Evolutionary conservation across 23 tunicate genomes (phyloP).

Genomic region (Ciona savignyi): DNA sequence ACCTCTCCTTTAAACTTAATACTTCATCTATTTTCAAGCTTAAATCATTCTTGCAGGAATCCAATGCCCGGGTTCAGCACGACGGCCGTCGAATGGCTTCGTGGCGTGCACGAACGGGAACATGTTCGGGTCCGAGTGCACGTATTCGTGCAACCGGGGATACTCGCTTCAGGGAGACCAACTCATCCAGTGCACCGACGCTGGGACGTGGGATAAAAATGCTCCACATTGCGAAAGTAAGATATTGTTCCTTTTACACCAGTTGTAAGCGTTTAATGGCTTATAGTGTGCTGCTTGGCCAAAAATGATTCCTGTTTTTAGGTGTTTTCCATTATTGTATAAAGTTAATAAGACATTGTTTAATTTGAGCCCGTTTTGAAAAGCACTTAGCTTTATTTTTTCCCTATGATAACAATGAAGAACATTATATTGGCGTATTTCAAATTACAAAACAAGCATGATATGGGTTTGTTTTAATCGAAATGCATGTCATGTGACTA

Average conservation of each 20-base stretch:
- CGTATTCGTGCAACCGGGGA: slow-evolving; percentile 53
- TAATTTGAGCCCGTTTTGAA: too few species aligned
- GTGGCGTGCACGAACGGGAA: slow-evolving; percentile 41
- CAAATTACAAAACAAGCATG: too few species aligned
- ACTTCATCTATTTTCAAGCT: background rate
- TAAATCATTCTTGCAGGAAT: slow-evolving; percentile 20
- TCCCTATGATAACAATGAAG: too few species aligned
- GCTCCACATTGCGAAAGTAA: slow-evolving; percentile 63
- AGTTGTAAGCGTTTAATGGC: background rate
- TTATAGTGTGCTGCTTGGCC: background rate
- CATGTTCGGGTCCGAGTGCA: slow-evolving; percentile 44
- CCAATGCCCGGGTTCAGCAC: slow-evolving; percentile 18
- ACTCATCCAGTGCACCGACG: slow-evolving; percentile 27
- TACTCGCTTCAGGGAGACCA: slow-evolving; percentile 35
- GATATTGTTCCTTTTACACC: slow-evolving; percentile 2
- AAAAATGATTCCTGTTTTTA: background rate
- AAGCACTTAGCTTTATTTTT: too few species aligned
- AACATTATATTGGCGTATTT: too few species aligned
- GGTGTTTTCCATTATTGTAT: background rate
- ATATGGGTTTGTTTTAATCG: too few species aligned
- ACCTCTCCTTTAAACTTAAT: too few species aligned
- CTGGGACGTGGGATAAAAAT: slow-evolving; percentile 35
- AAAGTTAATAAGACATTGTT: too few species aligned
- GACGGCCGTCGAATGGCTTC: slow-evolving; percentile 29
- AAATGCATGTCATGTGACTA: too few species aligned